Percentiles rank a stretch among this genome's conserved stretches.
Conservation (phyloP, 1,140 invertebrate species). For the Agrypnia vestita region DNA sequence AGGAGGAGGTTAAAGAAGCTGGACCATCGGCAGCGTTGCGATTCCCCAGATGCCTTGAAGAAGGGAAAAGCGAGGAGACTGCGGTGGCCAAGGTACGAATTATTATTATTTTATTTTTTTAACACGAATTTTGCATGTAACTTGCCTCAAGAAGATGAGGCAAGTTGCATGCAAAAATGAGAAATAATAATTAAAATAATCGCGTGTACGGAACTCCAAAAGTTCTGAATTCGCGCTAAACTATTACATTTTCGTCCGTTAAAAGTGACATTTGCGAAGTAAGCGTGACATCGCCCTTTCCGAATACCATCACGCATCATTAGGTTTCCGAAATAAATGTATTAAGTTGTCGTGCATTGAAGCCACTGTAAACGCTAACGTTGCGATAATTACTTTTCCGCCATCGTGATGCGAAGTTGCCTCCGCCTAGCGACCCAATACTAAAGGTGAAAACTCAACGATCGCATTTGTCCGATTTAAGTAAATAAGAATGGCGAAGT, state of each 20-base stretch:
- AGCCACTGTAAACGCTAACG: slow-evolving; percentile 3
- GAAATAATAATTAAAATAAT: no score
- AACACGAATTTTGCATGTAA: no score
- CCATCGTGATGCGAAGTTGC: slow-evolving; percentile 15
- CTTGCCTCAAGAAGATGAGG: no score
- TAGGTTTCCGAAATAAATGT: slow-evolving; percentile 23
- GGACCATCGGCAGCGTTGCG: no score
- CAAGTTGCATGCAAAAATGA: no score
- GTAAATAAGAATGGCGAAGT: neutral
- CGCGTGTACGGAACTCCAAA: no score
- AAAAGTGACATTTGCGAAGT: slow-evolving; percentile 19
- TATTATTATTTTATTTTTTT: no score
- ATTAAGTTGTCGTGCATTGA: neutral
- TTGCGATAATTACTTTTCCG: slow-evolving; percentile 23
- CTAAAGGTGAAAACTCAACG: slow-evolving; percentile 9
- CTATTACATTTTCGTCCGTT: neutral
- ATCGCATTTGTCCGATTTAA: neutral
- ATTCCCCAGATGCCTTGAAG: no score
- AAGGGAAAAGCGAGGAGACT: no score
- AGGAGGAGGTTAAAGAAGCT: no score
- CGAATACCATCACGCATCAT: slow-evolving; percentile 39
- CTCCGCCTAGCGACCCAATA: slow-evolving; percentile 4
- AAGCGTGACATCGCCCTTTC: slow-evolving; percentile 8
- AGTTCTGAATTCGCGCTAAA: no score
- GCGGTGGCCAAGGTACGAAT: no score